Conservation (phyloP, 2,113 vertebrate species). For the Grallaria varia region DNA sequence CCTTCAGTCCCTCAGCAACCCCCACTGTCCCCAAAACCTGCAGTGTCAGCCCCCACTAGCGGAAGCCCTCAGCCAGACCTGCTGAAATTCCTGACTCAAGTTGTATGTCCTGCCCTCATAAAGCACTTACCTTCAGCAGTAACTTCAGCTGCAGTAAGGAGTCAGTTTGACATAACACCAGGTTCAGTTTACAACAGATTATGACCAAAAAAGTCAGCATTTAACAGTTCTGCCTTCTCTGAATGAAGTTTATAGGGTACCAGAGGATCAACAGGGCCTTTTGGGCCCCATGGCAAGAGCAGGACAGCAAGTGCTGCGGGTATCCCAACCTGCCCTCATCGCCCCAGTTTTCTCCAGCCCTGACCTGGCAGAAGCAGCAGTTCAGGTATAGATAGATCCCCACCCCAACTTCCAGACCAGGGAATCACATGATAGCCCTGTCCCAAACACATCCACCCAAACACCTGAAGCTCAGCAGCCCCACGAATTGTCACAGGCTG, state of each 20-base stretch:
- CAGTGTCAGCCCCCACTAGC: neutral
- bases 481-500: neutral
- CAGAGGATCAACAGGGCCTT: neutral
- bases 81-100: neutral
- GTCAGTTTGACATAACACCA: too few relatives aligned
- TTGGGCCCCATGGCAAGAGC: neutral
- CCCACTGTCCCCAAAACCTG: neutral
- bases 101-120: too few relatives aligned
- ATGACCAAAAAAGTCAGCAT: neutral
- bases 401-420: neutral
- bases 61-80: neutral
- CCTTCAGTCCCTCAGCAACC: neutral
- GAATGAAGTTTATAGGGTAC: neutral
- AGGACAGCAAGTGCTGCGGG: neutral
- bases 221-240: neutral
- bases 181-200: too few relatives aligned
- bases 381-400: neutral
- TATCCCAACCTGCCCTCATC: neutral
- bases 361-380: neutral
- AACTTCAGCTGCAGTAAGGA: neutral
- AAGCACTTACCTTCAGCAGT: neutral
- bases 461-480: neutral
- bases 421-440: neutral
- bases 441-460: neutral
- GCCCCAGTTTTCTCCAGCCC: fast-evolving